Evolutionary conservation across 2,797 vertebrate genomes (phyloP).

Genomic region (Vireo griseus): DNA sequence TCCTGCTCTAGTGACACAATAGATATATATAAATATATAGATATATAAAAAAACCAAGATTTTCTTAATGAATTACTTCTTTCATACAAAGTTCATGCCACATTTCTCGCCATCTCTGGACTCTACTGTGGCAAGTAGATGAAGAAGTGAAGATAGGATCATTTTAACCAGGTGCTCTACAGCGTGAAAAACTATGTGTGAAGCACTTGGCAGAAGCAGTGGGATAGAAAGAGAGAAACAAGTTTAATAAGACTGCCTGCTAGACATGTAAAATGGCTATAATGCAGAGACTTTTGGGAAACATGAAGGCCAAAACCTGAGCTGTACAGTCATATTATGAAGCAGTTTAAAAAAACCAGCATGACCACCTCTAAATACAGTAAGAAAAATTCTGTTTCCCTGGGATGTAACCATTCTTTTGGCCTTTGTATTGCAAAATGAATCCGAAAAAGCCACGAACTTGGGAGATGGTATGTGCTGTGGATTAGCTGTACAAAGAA

Average conservation of each 20-base stretch:
- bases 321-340: background rate
- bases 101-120: too few relatives aligned
- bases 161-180: background rate
- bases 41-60: too few relatives aligned
- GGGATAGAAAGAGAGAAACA: background rate
- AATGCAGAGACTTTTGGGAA: background rate
- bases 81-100: too few relatives aligned
- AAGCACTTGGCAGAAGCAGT: background rate
- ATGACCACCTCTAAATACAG: background rate
- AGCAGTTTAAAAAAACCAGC: background rate
- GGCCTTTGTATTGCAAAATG: background rate
- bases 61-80: too few relatives aligned
- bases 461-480: background rate
- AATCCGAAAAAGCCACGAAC: background rate
- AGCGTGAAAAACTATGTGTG: background rate
- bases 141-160: background rate
- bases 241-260: background rate
- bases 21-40: too few relatives aligned
- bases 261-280: background rate
- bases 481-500: background rate
- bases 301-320: background rate
- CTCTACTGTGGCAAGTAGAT: background rate
- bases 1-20: too few relatives aligned
- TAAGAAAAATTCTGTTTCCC: background rate
- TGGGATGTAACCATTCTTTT: background rate